Base-by-base conservation (phyloP, 2,113 vertebrate genomes). In the Trogon surrucura region DNA sequence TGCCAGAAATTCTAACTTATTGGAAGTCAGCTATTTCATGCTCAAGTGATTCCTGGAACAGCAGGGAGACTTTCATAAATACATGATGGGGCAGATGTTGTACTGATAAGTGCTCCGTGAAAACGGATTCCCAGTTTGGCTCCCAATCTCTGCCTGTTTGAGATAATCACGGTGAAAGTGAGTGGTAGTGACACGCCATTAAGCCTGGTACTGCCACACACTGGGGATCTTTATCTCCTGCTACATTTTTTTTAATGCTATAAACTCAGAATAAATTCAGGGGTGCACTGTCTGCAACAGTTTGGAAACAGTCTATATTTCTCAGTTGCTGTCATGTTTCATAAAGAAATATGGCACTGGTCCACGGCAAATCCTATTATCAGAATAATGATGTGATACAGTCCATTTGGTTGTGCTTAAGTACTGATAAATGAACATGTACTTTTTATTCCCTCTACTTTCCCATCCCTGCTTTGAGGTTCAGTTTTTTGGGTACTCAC, bases 31-130 rank as follows among this genome's bases (percentile, higher is more conserved):
- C 53, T 82, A 67, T 90, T 95, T 92, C 78, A 69, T 88, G 83
- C 88, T 94, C 41, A 80, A 87, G 73, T 61, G 65, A 62, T 56
- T 93, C 38, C 73, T 96, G 89, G 88, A 75, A 45, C 29, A 95
- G 78, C 66, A 92, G 83, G 92, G 85, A 88, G 54, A 41, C 85
- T 70, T 94, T 86, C 85, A 87, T 85, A 95, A 88, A 71, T 85
- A 57, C 58, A 10, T 51, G 62, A 79, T 61, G 73, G 82, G 65
- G 54, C 89, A 97, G 95, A 94, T 93, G 48, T 10, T 89, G 62
- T 27, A 26, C 69, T 87, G 69, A 62, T 93, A 90, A 10, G 50
- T 95, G 48, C 61, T 86, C 80, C 25, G 71, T 77, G 89, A 18
- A 89, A 92, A 85, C 19, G 5, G 73, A 64, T 88, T 91, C 82